Conservation (phyloP, 2,888 invertebrate species). For the Mythimna impura region DNA sequence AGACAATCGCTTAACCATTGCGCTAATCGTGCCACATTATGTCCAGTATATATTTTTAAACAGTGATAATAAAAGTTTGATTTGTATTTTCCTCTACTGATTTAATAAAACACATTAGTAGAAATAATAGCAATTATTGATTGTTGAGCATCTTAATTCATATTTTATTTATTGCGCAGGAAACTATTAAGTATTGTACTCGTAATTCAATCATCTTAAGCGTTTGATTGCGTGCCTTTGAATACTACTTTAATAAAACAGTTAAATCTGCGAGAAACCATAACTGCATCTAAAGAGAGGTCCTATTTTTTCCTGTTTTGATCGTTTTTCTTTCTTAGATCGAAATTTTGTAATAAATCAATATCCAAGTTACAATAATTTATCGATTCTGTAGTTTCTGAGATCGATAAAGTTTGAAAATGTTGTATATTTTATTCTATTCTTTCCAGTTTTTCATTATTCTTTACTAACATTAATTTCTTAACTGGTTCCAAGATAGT, state of each 20-base stretch:
- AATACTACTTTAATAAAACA: constrained; percentile 23
- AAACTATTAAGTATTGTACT: constrained; percentile 47
- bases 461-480: background rate
- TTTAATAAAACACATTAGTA: background rate
- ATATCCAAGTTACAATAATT: background rate
- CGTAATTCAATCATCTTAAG: constrained; percentile 49
- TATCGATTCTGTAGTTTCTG: background rate
- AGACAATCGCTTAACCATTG: too few relatives aligned
- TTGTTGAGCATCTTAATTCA: constrained; percentile 37
- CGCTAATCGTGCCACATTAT: background rate
- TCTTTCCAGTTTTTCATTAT: background rate
- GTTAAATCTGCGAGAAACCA: background rate
- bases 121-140: constrained; percentile 30
- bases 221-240: constrained; percentile 27
- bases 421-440: too few relatives aligned
- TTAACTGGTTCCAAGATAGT: constrained; percentile 23
- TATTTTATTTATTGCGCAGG: constrained; percentile 41
- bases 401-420: background rate
- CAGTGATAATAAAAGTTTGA: constrained; percentile 1
- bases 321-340: background rate
- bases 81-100: background rate
- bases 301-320: background rate
- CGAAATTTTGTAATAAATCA: background rate
- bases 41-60: constrained; percentile 14
- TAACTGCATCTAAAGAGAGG: background rate